phyloP scores from a whole-genome alignment of 2,797 vertebrate species.

The Lutjanus campechanus region DNA sequence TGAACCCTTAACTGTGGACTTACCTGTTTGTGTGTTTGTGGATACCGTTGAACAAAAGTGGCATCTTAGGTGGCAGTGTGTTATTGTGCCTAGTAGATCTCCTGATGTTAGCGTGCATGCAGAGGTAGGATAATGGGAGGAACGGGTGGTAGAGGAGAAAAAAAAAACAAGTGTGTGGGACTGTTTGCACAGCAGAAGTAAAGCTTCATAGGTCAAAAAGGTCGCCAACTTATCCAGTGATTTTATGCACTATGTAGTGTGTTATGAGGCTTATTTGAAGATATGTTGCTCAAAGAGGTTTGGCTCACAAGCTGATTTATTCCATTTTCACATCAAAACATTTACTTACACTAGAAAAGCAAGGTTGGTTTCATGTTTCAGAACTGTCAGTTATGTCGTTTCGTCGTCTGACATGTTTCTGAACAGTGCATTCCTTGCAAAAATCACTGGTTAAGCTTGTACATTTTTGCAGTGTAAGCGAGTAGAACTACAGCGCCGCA shows the following conservation, averaged over 20 bases:
- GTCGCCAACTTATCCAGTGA: conserved; percentile 65
- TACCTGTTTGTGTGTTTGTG: conserved; percentile 89
- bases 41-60: conserved; percentile 89
- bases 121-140: conserved; percentile 52
- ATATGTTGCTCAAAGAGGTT: not conserved
- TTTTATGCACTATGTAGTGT: conserved; percentile 13
- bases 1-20: conserved; percentile 68
- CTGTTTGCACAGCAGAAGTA: conserved; percentile 33
- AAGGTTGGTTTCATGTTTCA: not conserved
- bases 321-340: not conserved
- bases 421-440: not conserved
- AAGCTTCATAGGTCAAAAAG: conserved; percentile 29
- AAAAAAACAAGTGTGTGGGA: conserved; percentile 34
- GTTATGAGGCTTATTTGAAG: not conserved
- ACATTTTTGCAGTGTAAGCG: conserved; percentile 41
- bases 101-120: conserved; percentile 83
- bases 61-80: conserved; percentile 91
- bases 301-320: not conserved
- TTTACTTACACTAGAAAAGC: not conserved
- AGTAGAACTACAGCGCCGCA: conserved; percentile 29
- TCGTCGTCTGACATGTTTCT: conserved; percentile 4
- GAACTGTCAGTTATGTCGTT: not conserved
- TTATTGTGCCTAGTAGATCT: conserved; percentile 88
- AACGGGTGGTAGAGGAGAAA: conserved; percentile 39
- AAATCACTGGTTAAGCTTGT: conserved; percentile 69